Evolutionary conservation across 2,113 vertebrate genomes (phyloP), one percentile per base, ranked within the genome.

Genomic region (Zootoca vivipara): DNA sequence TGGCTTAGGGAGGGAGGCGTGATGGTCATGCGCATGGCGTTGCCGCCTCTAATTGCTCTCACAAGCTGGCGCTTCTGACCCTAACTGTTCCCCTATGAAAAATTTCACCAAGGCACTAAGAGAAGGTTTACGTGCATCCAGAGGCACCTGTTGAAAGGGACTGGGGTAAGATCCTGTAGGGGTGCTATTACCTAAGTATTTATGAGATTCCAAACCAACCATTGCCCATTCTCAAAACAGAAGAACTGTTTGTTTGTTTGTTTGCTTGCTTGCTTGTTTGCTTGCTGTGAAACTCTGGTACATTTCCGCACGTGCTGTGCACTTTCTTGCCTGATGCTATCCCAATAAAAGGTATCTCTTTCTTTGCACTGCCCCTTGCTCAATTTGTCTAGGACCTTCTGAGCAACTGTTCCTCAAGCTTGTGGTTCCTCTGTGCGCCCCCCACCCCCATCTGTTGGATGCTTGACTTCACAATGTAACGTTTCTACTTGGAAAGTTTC

Each of bases 401-500:
- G 30, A 69, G n/a, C 16, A 67, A 64, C 58, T 78, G 74, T n/a
- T 30, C 46, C 40, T 38, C 12, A 7, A 35, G 12, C 33, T 52
- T 18, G 7, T 78, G 82, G 30, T 56, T 67, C 65, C 42, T 83
- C 80, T 35, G 13, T 35, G 5, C 12, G 10, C 7, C 30, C 56
- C 46, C 72, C 4, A 70, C 30, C 38, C 40, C 70, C 24, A 0
- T 0, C 80, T 0, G 24, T 1, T 33, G 0, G 81, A 8, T 80
- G 64, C 7, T 1, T 91, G 72, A 84, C 1, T 5, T 2, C 0
- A 62, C 22, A 91, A 90, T 89, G 92, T 88, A 35, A 5, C 0
- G 6, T 90, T 52, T 78, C 30, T 28, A 0, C 91, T 87, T 40
- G 93, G 86, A 81, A 78, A 93, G 94, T 56, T 22, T 0, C 80